phyloP scores from a whole-genome alignment of 1,140 invertebrate genomes.

The Hetaerina americana region DNA sequence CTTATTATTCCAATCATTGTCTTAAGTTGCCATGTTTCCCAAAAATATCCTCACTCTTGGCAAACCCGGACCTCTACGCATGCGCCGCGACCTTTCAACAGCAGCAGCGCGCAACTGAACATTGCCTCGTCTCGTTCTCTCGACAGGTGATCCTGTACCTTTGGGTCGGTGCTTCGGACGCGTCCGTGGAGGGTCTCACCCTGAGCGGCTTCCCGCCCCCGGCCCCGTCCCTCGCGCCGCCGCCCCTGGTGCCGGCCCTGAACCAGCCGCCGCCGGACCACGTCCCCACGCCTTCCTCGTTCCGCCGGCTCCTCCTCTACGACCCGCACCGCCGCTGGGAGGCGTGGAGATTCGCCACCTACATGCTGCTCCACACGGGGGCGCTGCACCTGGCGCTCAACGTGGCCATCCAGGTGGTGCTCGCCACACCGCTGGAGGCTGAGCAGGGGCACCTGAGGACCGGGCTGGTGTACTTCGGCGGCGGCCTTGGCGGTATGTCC shows the following conservation, averaged over 20 bases:
- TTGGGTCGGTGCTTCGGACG: background rate
- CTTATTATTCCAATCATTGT: too few relatives aligned
- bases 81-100: too few relatives aligned
- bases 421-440: constrained; percentile 62
- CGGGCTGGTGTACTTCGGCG: constrained; percentile 50
- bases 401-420: constrained; percentile 47
- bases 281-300: constrained; percentile 18
- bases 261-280: constrained; percentile 44
- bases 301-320: constrained; percentile 44
- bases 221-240: constrained; percentile 39
- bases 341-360: constrained; percentile 65
- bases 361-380: constrained; percentile 73
- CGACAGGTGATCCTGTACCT: background rate
- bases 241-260: constrained; percentile 43
- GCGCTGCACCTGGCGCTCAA: constrained; percentile 44
- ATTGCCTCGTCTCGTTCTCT: too few relatives aligned
- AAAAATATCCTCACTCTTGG: too few relatives aligned
- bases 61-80: too few relatives aligned
- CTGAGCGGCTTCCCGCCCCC: constrained; percentile 33
- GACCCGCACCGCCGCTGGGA: constrained; percentile 51
- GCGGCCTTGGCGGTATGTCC: constrained; percentile 40
- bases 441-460: constrained; percentile 71
- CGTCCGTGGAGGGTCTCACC: constrained; percentile 5
- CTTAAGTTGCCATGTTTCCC: too few relatives aligned
- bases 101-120: too few relatives aligned